A percentile compares a stretch with the other conserved stretches of the same genome.
Conservation (phyloP, 2,113 vertebrate species). For the Hoplias malabaricus region DNA sequence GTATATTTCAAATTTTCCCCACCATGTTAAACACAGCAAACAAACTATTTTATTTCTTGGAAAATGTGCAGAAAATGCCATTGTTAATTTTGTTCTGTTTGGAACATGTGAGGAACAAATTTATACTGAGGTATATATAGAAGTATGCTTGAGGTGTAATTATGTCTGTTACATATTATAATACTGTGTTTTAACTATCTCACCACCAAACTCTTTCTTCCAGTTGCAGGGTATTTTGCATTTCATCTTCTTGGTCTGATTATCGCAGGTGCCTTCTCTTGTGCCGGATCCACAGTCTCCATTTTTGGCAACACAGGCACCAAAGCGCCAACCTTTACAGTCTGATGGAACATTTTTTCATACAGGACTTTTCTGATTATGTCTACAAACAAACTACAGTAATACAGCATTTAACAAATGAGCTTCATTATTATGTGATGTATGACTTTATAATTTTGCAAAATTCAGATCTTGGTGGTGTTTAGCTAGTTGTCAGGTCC, state of each 20-base stretch:
- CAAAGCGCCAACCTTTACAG: constrained; percentile 84
- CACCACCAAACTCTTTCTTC: constrained; percentile 91
- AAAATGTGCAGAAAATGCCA: too few relatives aligned
- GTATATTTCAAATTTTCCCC: too few relatives aligned
- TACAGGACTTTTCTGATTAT: neutral
- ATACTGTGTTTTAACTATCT: constrained; percentile 16
- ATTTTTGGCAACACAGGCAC: constrained; percentile 82
- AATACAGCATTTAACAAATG: too few relatives aligned
- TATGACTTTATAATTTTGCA: too few relatives aligned
- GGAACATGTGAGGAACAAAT: too few relatives aligned
- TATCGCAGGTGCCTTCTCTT: constrained; percentile 81
- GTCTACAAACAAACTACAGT: too few relatives aligned
- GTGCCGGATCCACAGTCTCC: constrained; percentile 83
- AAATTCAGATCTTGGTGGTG: neutral
- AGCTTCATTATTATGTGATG: too few relatives aligned
- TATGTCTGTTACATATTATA: neutral
- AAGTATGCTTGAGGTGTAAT: too few relatives aligned
- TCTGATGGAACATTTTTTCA: constrained; percentile 60
- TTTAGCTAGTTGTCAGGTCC: neutral
- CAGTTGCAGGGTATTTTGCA: constrained; percentile 92
- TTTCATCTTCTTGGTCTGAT: constrained; percentile 81
- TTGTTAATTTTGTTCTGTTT: too few relatives aligned
- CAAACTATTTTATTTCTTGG: too few relatives aligned
- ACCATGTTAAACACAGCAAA: too few relatives aligned
- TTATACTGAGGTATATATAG: too few relatives aligned